phyloP scores from a whole-genome alignment of 2,113 vertebrate species.

The Oenanthe melanoleuca region DNA sequence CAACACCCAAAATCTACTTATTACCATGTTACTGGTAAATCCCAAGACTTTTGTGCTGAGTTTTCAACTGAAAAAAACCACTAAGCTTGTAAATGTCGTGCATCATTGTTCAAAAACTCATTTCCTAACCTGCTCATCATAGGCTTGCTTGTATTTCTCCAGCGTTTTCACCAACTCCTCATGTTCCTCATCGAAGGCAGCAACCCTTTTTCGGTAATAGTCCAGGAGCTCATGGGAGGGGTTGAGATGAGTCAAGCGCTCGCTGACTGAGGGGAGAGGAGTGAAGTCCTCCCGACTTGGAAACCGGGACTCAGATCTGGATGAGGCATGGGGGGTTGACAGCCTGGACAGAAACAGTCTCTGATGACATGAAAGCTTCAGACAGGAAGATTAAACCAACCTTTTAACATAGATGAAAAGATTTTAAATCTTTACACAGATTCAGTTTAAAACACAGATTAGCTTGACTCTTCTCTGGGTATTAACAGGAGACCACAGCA shows the following conservation, averaged over 20 bases:
- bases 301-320: background rate
- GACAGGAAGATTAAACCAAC: background rate
- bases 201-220: conserved; percentile 89
- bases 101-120: background rate
- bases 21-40: background rate
- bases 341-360: background rate
- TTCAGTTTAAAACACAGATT: background rate
- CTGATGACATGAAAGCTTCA: background rate
- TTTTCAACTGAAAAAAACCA: background rate
- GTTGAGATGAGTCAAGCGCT: conserved; percentile 82
- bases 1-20: background rate
- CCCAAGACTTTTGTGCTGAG: background rate
- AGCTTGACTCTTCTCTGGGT: background rate
- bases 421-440: background rate
- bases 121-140: conserved; percentile 85
- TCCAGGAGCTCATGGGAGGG: conserved; percentile 91
- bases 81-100: fast-evolving
- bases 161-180: conserved; percentile 88
- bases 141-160: conserved; percentile 81
- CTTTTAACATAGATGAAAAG: background rate
- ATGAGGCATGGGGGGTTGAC: background rate
- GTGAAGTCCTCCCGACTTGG: conserved; percentile 62
- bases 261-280: conserved; percentile 83
- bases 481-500: fast-evolving
- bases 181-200: conserved; percentile 89